A percentile compares a stretch with the other conserved stretches of the same genome.
These are phyloP conservation scores for Brachyrhaphis roseni DNA, from an alignment of 2,797 vertebrate species.

Conservation along the genomic window DNA sequence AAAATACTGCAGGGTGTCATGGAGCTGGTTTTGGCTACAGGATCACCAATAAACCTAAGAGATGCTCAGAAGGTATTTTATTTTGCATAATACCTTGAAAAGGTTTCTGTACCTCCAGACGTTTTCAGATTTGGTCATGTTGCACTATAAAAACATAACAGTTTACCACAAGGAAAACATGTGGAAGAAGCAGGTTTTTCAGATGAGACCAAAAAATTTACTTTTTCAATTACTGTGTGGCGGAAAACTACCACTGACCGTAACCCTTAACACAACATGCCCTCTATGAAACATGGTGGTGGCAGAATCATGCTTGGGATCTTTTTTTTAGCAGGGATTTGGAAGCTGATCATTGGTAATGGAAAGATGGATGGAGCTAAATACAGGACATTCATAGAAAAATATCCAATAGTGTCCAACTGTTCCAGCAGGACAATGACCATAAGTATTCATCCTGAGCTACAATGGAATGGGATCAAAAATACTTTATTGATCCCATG, in stretches of 20 bases:
- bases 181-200: background rate
- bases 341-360: background rate
- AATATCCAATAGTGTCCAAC: background rate
- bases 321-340: background rate
- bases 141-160: background rate
- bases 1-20: constrained; percentile 59
- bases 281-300: background rate
- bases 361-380: background rate
- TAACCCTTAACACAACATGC: background rate
- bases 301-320: background rate
- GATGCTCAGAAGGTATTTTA: constrained; percentile 59
- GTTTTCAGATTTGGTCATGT: background rate
- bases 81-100: background rate
- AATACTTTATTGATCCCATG: too few species aligned
- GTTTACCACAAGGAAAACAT: background rate
- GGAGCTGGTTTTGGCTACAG: constrained; percentile 55
- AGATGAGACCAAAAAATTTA: background rate
- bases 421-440: background rate
- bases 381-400: background rate
- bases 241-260: background rate
- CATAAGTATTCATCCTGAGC: background rate
- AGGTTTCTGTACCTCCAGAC: background rate
- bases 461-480: too few species aligned
- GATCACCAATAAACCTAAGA: constrained; percentile 61
- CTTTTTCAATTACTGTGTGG: background rate